Conservation (phyloP, 2,888 invertebrate species). For the Ormyrus thymus region DNA sequence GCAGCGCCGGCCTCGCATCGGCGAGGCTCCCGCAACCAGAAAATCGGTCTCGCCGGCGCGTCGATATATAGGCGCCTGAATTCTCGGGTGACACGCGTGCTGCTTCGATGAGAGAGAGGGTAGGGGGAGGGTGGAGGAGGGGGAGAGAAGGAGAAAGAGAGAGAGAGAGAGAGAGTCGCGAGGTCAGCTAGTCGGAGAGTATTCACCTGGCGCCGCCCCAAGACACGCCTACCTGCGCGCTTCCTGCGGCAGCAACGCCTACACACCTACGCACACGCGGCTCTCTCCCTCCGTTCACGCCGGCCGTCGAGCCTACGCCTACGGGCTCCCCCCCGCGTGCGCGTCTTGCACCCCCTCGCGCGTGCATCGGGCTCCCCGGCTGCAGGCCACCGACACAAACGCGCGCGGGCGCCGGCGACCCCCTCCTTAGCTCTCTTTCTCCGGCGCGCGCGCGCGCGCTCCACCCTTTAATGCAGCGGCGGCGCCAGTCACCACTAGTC, state of each 20-base stretch:
- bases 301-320: constrained; percentile 35
- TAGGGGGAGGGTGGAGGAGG: constrained; percentile 12
- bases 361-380: too few relatives aligned
- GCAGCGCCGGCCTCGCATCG: too few relatives aligned
- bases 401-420: too few relatives aligned
- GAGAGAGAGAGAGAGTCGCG: constrained; percentile 38
- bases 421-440: constrained; percentile 7
- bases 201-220: constrained; percentile 73
- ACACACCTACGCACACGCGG: constrained; percentile 63
- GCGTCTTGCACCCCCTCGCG: too few relatives aligned
- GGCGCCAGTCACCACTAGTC: constrained; percentile 42
- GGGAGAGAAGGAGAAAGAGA: background rate
- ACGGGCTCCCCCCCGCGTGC: background rate
- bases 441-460: background rate
- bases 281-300: too few relatives aligned
- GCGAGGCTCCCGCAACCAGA: background rate
- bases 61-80: constrained; percentile 16
- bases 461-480: background rate
- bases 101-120: background rate
- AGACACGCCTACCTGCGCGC: constrained; percentile 74
- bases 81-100: constrained; percentile 45
- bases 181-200: constrained; percentile 39
- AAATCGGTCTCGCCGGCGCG: constrained; percentile 28
- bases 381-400: too few relatives aligned
- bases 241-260: constrained; percentile 69